Evolutionary conservation across 2,113 vertebrate species (phyloP).

Genomic region (Genyomyrus donnyi): DNA sequence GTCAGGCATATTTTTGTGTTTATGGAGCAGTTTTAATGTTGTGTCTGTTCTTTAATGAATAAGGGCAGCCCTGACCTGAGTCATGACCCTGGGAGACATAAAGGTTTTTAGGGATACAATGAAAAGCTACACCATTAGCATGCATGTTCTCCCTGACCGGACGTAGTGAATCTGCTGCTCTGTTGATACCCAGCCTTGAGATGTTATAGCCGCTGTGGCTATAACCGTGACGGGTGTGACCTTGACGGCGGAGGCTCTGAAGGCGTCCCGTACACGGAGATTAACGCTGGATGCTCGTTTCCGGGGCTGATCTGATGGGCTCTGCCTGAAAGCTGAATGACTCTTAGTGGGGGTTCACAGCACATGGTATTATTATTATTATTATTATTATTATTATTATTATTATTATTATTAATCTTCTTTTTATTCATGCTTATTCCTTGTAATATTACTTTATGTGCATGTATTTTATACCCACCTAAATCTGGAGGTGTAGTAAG

Average conservation of each 20-base stretch:
- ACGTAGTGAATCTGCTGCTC: background rate
- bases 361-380: background rate
- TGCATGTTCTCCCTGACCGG: background rate
- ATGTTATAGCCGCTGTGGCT: background rate
- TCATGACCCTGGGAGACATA: background rate
- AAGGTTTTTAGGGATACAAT: background rate
- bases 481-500: background rate
- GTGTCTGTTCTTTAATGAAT: background rate
- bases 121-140: background rate
- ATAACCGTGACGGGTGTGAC: background rate
- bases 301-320: background rate
- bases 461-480: background rate
- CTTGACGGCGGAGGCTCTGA: background rate
- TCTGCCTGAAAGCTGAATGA: background rate
- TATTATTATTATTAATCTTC: background rate
- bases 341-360: background rate
- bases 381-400: too few relatives aligned
- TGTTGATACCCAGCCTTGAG: background rate
- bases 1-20: background rate
- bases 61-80: background rate
- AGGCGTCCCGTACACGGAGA: background rate
- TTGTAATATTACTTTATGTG: background rate
- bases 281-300: background rate
- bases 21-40: background rate
- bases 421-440: background rate